phyloP scores from a whole-genome alignment of 1,140 invertebrate species.

The Berghia stephanieae region DNA sequence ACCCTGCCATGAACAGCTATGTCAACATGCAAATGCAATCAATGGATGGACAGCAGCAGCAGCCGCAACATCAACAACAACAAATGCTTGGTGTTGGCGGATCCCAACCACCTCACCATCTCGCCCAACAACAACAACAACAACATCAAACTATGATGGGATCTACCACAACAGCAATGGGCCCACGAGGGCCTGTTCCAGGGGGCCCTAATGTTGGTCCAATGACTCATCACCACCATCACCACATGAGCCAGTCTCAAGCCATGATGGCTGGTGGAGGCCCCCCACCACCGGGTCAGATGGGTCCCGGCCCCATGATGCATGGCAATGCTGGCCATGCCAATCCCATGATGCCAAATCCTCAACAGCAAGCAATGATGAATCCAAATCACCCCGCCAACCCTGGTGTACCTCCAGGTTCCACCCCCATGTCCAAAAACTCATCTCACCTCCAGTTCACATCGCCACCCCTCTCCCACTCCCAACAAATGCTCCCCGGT shows the following conservation, averaged over 20 bases:
- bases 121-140: too few species aligned
- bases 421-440: too few species aligned
- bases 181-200: slow-evolving; percentile 34
- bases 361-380: slow-evolving; percentile 27
- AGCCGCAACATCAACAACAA: slow-evolving; percentile 8
- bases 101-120: too few species aligned
- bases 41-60: background rate
- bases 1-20: slow-evolving; percentile 37
- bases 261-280: slow-evolving; percentile 29
- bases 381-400: background rate
- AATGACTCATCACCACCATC: slow-evolving; percentile 21
- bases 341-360: too few species aligned
- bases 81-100: background rate
- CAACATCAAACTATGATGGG: slow-evolving; percentile 39
- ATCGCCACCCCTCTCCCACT: slow-evolving; percentile 39
- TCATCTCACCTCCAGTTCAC: slow-evolving; percentile 25
- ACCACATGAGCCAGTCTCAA: slow-evolving; percentile 32
- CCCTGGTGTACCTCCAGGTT: too few species aligned
- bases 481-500: slow-evolving; percentile 31
- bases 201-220: slow-evolving; percentile 26
- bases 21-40: slow-evolving; percentile 55
- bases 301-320: background rate
- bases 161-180: slow-evolving; percentile 67
- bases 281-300: slow-evolving; percentile 2
- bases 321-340: background rate